These are phyloP conservation scores for Drosophila equinoxialis DNA, from an alignment of 1,140 invertebrate species.

Conservation along the genomic window DNA sequence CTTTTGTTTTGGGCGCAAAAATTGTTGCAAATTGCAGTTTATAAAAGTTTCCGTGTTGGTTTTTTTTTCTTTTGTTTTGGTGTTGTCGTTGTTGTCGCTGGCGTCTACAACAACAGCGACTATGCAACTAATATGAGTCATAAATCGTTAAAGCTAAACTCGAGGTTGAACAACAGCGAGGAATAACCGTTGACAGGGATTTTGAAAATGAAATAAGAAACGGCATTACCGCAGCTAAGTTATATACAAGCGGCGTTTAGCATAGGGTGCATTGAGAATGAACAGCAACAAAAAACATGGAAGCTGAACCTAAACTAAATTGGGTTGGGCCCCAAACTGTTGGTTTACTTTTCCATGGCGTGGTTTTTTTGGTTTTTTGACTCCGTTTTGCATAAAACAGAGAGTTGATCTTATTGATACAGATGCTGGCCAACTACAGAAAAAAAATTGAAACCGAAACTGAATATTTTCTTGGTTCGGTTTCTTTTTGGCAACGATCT, in stretches of 20 bases:
- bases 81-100: slow-evolving; percentile 24
- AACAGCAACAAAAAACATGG: slow-evolving; percentile 23
- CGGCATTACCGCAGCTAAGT: slow-evolving; percentile 64
- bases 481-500: slow-evolving; percentile 57
- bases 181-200: slow-evolving; percentile 51
- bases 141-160: slow-evolving; percentile 74
- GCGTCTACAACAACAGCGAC: slow-evolving; percentile 22
- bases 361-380: slow-evolving; percentile 33
- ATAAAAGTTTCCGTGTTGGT: slow-evolving; percentile 75
- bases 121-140: slow-evolving; percentile 77
- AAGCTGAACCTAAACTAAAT: slow-evolving; percentile 57
- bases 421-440: slow-evolving; percentile 51
- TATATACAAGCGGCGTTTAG: slow-evolving; percentile 63
- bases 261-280: slow-evolving; percentile 12
- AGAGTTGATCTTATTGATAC: slow-evolving; percentile 58
- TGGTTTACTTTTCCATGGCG: slow-evolving; percentile 66
- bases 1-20: slow-evolving; percentile 61
- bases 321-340: slow-evolving; percentile 61
- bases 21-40: slow-evolving; percentile 77
- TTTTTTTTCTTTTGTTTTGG: slow-evolving; percentile 35
- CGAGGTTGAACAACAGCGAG: slow-evolving; percentile 37
- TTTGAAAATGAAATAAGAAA: slow-evolving; percentile 72
- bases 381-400: slow-evolving; percentile 36
- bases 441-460: slow-evolving; percentile 46
- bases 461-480: slow-evolving; percentile 22